phyloP scores from a whole-genome alignment of 2,888 invertebrate species.

The Ptychoptera albimana region DNA sequence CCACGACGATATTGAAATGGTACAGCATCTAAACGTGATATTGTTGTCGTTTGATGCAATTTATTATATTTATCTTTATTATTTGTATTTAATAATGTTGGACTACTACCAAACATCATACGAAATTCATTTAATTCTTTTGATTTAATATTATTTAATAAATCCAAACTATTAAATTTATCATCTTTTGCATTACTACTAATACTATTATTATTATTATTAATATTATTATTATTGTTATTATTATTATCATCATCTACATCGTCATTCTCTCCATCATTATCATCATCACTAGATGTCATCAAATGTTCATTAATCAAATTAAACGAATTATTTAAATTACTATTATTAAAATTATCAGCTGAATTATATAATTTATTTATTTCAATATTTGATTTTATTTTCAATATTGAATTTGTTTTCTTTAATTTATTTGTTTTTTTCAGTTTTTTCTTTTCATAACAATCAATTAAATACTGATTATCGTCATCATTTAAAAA shows the following conservation, averaged over 20 bases:
- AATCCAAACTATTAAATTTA: no score
- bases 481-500: slow-evolving; percentile 11
- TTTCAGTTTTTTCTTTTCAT: background rate
- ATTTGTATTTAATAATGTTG: slow-evolving; percentile 12
- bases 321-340: slow-evolving; percentile 8
- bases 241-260: background rate
- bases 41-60: slow-evolving; percentile 11
- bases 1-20: slow-evolving; percentile 15
- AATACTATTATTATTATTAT: slow-evolving; percentile 7
- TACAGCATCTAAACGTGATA: slow-evolving; percentile 13
- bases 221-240: background rate
- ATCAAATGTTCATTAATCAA: slow-evolving; percentile 11
- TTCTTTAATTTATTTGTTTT: slow-evolving; percentile 1
- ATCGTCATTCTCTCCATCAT: slow-evolving; percentile 7
- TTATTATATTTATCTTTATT: slow-evolving; percentile 5
- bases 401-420: slow-evolving; percentile 11
- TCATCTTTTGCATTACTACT: slow-evolving; percentile 1
- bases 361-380: slow-evolving; percentile 10
- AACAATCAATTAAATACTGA: background rate
- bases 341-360: background rate
- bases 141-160: slow-evolving; percentile 9
- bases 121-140: slow-evolving; percentile 13
- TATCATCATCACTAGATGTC: slow-evolving; percentile 11
- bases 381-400: slow-evolving; percentile 12
- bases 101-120: slow-evolving; percentile 14